Evolutionary conservation across 2,113 vertebrate species (phyloP).

Genomic region (Rhizomys pruinosus): DNA sequence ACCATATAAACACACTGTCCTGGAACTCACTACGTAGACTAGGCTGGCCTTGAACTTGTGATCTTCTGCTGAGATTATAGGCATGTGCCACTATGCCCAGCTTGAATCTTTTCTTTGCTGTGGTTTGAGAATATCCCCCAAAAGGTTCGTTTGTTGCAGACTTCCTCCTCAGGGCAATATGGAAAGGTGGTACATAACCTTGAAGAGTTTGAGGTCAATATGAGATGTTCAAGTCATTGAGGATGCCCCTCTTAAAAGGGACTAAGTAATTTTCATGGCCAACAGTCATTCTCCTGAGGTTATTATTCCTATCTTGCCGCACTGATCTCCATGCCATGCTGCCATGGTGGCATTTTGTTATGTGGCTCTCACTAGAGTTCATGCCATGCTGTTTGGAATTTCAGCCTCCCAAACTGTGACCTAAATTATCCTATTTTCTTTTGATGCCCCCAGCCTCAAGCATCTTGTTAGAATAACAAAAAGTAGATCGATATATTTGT

Average conservation of each 20-base stretch:
- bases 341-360: neutral
- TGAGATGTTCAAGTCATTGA: neutral
- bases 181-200: neutral
- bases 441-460: neutral
- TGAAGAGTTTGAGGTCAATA: neutral
- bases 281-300: too few species aligned
- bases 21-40: neutral
- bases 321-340: neutral
- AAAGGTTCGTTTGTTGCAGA: neutral
- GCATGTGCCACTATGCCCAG: neutral
- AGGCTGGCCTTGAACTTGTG: neutral
- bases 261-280: neutral
- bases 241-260: neutral
- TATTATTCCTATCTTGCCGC: neutral
- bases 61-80: neutral
- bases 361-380: neutral
- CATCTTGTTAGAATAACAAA: neutral
- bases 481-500: neutral
- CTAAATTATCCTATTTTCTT: neutral
- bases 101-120: slow-evolving; percentile 1
- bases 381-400: too few species aligned
- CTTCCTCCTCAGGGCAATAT: neutral
- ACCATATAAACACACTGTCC: neutral
- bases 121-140: neutral
- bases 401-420: neutral